Percentiles rank a stretch among this genome's conserved stretches.
Evolutionary conservation across 2,113 vertebrate species (phyloP).

Genomic region (Spilogale gracilis): DNA sequence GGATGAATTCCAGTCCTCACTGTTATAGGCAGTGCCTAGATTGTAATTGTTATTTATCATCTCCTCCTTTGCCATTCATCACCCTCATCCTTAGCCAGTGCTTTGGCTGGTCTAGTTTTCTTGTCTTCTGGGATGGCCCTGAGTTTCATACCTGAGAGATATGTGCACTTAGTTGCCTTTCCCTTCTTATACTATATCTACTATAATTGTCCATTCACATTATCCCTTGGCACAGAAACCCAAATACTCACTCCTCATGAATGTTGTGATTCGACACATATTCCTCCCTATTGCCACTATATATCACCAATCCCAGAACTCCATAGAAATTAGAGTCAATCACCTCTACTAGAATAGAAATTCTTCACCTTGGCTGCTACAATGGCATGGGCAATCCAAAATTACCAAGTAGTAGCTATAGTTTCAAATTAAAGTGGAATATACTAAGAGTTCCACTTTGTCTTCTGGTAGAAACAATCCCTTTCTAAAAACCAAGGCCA

Average conservation of each 20-base stretch:
- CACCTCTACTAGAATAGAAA: background rate
- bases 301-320: background rate
- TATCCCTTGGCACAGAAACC: background rate
- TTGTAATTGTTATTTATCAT: background rate
- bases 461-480: background rate
- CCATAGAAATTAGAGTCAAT: background rate
- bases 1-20: background rate
- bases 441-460: background rate
- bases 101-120: background rate
- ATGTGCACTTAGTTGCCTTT: background rate
- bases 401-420: background rate
- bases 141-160: background rate
- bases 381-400: background rate
- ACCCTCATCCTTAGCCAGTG: background rate
- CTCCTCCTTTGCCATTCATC: background rate
- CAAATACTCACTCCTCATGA: background rate
- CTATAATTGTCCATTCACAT: background rate
- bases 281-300: background rate
- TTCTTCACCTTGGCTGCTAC: background rate
- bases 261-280: background rate
- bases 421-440: background rate
- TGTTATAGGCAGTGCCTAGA: background rate
- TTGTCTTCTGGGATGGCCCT: background rate
- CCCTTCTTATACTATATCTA: background rate
- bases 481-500: background rate